Base-by-base conservation (phyloP, 1,140 invertebrate genomes). In the Zaprionus vittiger region DNA sequence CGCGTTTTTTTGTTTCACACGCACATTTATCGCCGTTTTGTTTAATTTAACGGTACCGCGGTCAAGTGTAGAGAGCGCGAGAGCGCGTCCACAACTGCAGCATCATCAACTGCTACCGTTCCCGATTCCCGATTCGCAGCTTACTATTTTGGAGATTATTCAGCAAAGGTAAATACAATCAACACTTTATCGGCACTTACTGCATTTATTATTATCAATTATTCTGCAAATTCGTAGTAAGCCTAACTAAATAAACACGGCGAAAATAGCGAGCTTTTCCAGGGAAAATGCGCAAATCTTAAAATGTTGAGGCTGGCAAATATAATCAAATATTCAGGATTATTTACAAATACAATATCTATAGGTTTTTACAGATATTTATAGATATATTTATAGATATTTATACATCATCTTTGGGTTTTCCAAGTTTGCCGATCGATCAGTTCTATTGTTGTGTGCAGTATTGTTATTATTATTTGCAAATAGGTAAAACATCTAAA, bases 11-110 rank as follows among this genome's bases (percentile, higher is more conserved):
- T 79, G 69, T 79, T 69, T 84, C 81, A 63, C 85, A 87, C 84
- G 84, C 84, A 84, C 69, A 63, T 83, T 73, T 79, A 79, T 73
- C 81, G 63, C 69, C 17, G 63, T 70, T 69, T 73, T 80, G 78
- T 74, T 79, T 70, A 71, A 73, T 79, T 76, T 87, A 87, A 87
- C 83, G 83, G 83, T 89, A 78, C 65, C 84, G 83, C 84, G 84
- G 84, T 89, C 84, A 84, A 87, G 84, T 89, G 78, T 73, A 72
- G 63, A 74, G 70, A 74, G 64, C 41, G 49, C 49, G 70, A 74
- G 64, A 54, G 49, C 34, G 63, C 78, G 74, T 63, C 17, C 44
- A 80, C 44, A 80, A 52, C 20, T 52, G 47, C 49, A 74, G n/a
- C 41, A 11, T 4, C 38, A n/a, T 15, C 41, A 17, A 47, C 41